A percentile compares a stretch with the other conserved stretches of the same genome.
Evolutionary conservation across 1,140 invertebrate species (phyloP).

Genomic region (Atta texana): DNA sequence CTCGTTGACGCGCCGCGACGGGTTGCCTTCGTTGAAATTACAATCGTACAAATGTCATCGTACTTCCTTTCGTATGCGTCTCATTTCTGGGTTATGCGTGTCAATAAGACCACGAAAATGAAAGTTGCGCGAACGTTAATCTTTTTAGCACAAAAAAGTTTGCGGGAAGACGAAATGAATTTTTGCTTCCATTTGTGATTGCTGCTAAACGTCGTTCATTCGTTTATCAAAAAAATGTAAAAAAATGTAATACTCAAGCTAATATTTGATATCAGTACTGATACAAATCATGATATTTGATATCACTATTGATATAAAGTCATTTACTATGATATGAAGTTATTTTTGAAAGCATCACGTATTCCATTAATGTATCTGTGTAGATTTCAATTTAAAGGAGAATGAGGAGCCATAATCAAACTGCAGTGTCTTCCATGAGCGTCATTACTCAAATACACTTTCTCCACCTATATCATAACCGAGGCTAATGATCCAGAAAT

Average conservation of each 20-base stretch:
- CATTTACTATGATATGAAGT: no score
- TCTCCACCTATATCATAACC: conserved; percentile 13
- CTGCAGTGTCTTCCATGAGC: background rate
- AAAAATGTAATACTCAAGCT: background rate
- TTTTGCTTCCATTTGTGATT: background rate
- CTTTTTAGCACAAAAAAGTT: conserved; percentile 10
- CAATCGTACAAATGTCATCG: conserved; percentile 21
- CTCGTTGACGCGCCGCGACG: background rate
- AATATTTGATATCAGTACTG: background rate
- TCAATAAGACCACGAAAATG: conserved; percentile 50
- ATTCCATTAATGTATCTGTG: background rate
- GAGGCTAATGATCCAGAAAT: conserved; percentile 28
- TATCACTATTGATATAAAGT: background rate
- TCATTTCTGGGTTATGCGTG: conserved; percentile 36
- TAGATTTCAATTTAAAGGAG: background rate
- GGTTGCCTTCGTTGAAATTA: conserved; percentile 29
- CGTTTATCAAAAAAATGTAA: background rate
- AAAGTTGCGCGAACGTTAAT: conserved; percentile 34
- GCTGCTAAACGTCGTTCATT: no score
- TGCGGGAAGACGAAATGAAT: background rate
- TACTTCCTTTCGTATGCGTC: conserved; percentile 41
- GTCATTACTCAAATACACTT: conserved; percentile 30
- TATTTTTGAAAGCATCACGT: background rate
- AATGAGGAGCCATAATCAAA: conserved; percentile 10
- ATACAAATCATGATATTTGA: background rate